Evolutionary conservation across 2,888 invertebrate species (phyloP).

Genomic region (Hylaea fasciaria): DNA sequence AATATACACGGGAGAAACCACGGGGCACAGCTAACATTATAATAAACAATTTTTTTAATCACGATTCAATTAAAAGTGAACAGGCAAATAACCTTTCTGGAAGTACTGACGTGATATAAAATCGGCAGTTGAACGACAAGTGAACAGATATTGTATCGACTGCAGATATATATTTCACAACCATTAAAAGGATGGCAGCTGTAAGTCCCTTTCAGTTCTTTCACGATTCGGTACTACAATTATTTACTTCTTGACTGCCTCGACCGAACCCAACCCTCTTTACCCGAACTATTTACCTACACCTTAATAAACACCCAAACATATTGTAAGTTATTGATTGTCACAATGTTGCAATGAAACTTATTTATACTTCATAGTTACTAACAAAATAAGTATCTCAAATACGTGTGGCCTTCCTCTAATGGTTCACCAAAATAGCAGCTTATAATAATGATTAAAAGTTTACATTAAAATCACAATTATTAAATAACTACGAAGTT

Average conservation of each 20-base stretch:
- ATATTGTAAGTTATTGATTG: not conserved
- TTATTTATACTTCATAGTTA: not conserved
- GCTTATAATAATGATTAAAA: not conserved
- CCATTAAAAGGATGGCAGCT: constrained; percentile 27
- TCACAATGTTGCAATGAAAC: not conserved
- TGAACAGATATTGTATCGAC: constrained; percentile 6
- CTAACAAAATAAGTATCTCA: too few relatives aligned
- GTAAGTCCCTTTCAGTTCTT: constrained; percentile 10
- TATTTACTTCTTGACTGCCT: constrained; percentile 9
- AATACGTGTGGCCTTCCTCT: not conserved
- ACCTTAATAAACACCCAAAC: not conserved
- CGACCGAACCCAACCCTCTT: not conserved
- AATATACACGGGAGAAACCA: too few relatives aligned
- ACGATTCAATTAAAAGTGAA: not conserved
- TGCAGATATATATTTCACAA: constrained; percentile 21
- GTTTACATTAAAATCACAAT: not conserved
- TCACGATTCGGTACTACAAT: constrained; percentile 5
- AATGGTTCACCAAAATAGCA: not conserved
- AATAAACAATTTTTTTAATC: too few relatives aligned
- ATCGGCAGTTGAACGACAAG: not conserved
- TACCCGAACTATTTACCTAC: not conserved
- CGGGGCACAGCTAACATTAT: too few relatives aligned
- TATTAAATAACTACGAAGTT: too few relatives aligned
- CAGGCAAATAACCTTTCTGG: constrained; percentile 3
- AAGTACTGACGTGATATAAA: not conserved